Percentiles rank a stretch among this genome's conserved stretches.
Conservation (phyloP, 2,113 vertebrate species). For the Silurus meridionalis region DNA sequence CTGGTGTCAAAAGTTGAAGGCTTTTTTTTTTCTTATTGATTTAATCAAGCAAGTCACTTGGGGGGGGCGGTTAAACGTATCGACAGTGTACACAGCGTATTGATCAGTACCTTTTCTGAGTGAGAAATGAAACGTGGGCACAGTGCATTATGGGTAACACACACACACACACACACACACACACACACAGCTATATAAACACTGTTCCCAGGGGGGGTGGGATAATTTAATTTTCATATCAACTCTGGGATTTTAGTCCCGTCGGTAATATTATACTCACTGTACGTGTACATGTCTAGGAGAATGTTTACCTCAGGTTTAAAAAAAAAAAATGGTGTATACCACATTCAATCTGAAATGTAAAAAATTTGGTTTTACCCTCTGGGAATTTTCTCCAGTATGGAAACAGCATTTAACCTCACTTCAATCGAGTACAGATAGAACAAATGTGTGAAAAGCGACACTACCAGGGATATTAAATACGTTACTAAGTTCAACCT, state of each 20-base stretch:
- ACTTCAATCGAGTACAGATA: not conserved
- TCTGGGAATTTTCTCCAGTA: not conserved
- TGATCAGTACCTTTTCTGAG: not conserved
- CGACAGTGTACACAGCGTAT: not conserved
- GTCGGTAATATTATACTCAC: not conserved
- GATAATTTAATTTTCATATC: not conserved
- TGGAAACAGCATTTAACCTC: not conserved
- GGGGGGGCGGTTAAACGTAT: not conserved
- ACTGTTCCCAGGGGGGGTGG: not conserved
- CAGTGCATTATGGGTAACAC: not conserved
- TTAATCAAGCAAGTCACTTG: not conserved
- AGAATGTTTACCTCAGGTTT: not conserved
- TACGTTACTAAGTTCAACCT: not conserved
- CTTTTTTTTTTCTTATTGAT: not conserved
- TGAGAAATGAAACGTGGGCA: not conserved
- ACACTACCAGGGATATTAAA: not conserved
- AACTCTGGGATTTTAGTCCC: conserved; percentile 9
- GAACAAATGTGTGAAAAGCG: not conserved
- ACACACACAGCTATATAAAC: not conserved
- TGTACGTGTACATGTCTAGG: not conserved
- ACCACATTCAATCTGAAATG: not conserved
- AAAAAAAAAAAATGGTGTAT: not conserved
- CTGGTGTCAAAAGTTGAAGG: not conserved
- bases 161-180: not conserved
- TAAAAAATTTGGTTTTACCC: not conserved